These are phyloP conservation scores for Maconellicoccus hirsutus DNA, from an alignment of 1,140 invertebrate species.

Conservation along the genomic window DNA sequence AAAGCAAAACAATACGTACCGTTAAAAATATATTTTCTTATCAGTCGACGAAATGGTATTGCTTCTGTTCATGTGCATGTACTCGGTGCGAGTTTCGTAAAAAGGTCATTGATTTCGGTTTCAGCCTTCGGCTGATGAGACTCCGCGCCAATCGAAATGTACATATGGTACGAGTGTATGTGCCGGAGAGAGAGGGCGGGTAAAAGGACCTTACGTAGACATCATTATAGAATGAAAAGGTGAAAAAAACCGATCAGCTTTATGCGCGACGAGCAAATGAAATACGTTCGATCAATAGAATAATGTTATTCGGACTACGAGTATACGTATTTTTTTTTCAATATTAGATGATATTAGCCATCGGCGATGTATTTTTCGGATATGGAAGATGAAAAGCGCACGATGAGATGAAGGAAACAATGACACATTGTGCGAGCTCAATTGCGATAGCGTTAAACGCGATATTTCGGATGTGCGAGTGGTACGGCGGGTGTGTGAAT, in stretches of 20 bases:
- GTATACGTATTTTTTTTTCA: background rate
- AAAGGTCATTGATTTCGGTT: background rate
- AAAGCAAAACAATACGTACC: too few relatives aligned
- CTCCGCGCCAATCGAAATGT: too few relatives aligned
- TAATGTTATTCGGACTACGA: background rate
- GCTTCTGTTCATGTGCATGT: background rate
- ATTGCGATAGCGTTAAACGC: too few relatives aligned
- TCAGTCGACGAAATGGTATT: too few relatives aligned
- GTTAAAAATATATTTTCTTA: too few relatives aligned
- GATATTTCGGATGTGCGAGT: too few relatives aligned
- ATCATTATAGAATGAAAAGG: background rate
- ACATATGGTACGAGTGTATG: too few relatives aligned
- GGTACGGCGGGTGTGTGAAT: too few relatives aligned
- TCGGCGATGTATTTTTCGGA: background rate
- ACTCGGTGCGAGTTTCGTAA: background rate
- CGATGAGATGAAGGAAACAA: background rate
- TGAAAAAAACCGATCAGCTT: background rate
- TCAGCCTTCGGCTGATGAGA: background rate
- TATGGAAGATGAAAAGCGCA: too few relatives aligned
- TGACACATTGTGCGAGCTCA: background rate
- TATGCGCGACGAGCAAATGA: too few relatives aligned
- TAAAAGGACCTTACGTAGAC: background rate
- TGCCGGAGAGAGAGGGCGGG: background rate
- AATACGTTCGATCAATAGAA: background rate
- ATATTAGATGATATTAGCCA: background rate